phyloP scores from a whole-genome alignment of 1,140 invertebrate species.

The Schmidtea mediterranea region DNA sequence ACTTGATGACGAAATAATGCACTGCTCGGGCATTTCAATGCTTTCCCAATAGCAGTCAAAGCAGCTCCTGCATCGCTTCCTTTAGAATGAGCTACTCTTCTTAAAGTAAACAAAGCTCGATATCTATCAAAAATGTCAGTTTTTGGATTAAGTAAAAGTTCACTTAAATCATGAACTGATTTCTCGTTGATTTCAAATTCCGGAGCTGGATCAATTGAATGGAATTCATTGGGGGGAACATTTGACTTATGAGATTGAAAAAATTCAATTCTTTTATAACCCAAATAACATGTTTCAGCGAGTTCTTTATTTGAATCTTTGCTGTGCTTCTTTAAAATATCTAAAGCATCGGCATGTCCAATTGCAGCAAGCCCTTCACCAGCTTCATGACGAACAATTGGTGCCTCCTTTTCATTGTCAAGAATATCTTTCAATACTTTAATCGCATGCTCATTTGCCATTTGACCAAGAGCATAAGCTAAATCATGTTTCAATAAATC shows the following conservation, averaged over 20 bases:
- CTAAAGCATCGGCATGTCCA: constrained; percentile 38
- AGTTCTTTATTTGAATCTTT: constrained; percentile 40
- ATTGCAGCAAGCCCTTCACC: constrained; percentile 78
- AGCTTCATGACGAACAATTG: constrained; percentile 91
- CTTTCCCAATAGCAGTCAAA: constrained; percentile 30
- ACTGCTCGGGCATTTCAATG: constrained; percentile 40
- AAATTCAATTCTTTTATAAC: constrained; percentile 53
- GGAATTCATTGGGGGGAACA: constrained; percentile 33
- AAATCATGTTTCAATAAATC: constrained; percentile 76
- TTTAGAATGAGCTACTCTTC: constrained; percentile 40
- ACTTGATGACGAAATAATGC: constrained; percentile 85
- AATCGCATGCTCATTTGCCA: constrained; percentile 58
- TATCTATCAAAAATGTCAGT: constrained; percentile 61
- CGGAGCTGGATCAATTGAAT: constrained; percentile 67
- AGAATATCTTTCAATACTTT: constrained; percentile 46
- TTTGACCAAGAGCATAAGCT: constrained; percentile 94
- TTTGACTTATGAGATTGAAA: constrained; percentile 23
- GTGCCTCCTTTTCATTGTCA: constrained; percentile 48
- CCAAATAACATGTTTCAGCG: constrained; percentile 76
- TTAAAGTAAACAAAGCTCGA: constrained; percentile 73
- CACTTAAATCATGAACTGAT: constrained; percentile 29
- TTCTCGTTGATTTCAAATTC: constrained; percentile 25
- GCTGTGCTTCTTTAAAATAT: constrained; percentile 45
- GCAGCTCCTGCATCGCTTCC: constrained; percentile 41
- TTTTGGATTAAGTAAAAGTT: constrained; percentile 39